Evolutionary conservation across 2,797 vertebrate genomes (phyloP), one percentile per base, ranked within the genome.

Genomic region (Enteromius fasciolatus): DNA sequence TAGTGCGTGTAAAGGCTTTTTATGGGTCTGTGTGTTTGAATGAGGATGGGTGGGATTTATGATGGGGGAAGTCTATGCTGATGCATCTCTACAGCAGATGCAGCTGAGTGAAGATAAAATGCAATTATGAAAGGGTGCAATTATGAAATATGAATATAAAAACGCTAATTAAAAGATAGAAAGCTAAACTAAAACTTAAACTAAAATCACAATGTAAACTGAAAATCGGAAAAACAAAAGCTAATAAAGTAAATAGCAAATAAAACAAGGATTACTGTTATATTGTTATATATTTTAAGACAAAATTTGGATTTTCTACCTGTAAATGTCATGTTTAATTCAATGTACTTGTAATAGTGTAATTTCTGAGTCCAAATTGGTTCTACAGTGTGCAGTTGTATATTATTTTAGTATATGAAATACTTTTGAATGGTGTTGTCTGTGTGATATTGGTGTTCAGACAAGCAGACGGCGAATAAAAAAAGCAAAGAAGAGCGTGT

Each of bases 1-100:
- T 76, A 88, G 90, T 89, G 87, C 88, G 88, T 92, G 87, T 94
- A 93, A 92, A 90, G 78, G 80, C 48, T 90, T 93, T 94, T 94
- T 80, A 78, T 69, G 59, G 73, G 76, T 83, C 85, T 89, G 90
- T 90, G 90, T 91, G 93, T 72, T 20, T 70, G 81, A 80, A 80
- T 82, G 84, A 88, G 90, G 90, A 90, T 92, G 89, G 91, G 92
- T 61, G 23, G 64, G 63, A 76, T 83, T 84, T 90, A 89, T 90
- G 87, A 91, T 87, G 90, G 92, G 66, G 41, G 52, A 17, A 63
- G 17, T 75, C 17, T 28, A 11, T 46, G 74, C 57, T 28, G 8
- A 76, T 41, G 46, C 28, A 33, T 73, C 69, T 73, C 28, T 48
- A 20, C 5, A 52, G 70, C 46, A 3, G 46, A 48, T 72, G 33